Conservation (phyloP, 1,140 invertebrate species). For the Drosophila kurseongensis region DNA sequence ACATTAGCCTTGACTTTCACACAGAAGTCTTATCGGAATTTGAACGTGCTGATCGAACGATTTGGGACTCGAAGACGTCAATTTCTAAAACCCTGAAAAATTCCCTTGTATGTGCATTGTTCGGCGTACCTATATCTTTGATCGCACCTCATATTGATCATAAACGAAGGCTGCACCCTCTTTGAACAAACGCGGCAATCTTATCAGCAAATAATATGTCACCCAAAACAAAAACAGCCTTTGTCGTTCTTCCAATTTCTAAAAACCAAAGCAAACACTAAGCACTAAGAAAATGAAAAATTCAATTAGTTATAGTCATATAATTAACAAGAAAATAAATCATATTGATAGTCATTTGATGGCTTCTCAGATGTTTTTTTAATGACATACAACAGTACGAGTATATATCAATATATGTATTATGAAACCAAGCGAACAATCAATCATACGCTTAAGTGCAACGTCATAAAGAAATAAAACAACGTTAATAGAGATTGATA, state of each 20-base stretch:
- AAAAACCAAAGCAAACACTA: slow-evolving; percentile 12
- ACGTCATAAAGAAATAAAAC: slow-evolving; percentile 50
- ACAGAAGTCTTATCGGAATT: slow-evolving; percentile 19
- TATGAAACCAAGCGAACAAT: slow-evolving; percentile 43
- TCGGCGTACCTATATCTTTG: slow-evolving; percentile 13
- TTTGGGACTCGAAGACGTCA: slow-evolving; percentile 1
- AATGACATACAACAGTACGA: slow-evolving; percentile 21
- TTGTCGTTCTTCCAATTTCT: slow-evolving; percentile 6
- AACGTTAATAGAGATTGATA: slow-evolving; percentile 63
- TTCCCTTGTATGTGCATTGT: slow-evolving; percentile 27
- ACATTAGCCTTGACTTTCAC: slow-evolving; percentile 30
- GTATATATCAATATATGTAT: slow-evolving; percentile 11
- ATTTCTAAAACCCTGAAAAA: slow-evolving; percentile 3
- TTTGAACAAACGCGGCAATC: slow-evolving; percentile 39
- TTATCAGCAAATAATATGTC: slow-evolving; percentile 44
- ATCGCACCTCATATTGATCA: slow-evolving; percentile 44
- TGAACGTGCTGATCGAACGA: slow-evolving; percentile 27
- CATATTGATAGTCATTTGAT: slow-evolving; percentile 42
- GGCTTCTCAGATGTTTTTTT: slow-evolving; percentile 28
- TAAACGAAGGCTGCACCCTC: slow-evolving; percentile 30
- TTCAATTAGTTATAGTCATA: slow-evolving; percentile 13
- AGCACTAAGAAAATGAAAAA: slow-evolving; percentile 21
- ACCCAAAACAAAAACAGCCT: slow-evolving; percentile 9
- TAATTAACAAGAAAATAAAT: slow-evolving; percentile 58
- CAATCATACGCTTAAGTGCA: slow-evolving; percentile 62